Base-by-base conservation (phyloP, 2,113 vertebrate species). In the Anguilla japonica region DNA sequence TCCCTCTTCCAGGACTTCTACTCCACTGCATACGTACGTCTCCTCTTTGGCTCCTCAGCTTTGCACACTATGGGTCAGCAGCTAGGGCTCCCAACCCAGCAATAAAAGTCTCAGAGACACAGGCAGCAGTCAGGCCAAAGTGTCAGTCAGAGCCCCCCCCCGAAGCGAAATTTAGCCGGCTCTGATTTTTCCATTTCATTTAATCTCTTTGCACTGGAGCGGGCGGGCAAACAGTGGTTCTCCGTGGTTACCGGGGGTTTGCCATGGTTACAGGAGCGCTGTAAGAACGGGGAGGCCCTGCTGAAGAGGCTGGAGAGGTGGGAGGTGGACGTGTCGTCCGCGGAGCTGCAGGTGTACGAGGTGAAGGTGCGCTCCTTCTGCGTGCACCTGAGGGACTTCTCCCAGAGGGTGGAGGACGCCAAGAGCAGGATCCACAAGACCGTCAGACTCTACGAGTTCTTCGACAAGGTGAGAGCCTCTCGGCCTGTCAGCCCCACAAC, bases 1-100 rank as follows among this genome's bases (percentile, higher is more conserved):
- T 93, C 91, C 81, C 91, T 94, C 56, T 97, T 97, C 93, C 92
- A 63, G 90, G 95, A 97, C 82, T 96, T 97, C 91, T 96, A 97
- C 89, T 90, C 87, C 40, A 89, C 93, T 84, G 97, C 96, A 88
- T 94, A 95, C 81, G 96, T 96, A 94, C 90, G 95, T 95, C 41
- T 57, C 41, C 26, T 75, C 71, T 34, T n/a, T 34, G n/a, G n/a
- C 13, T 75, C 71, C 9, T 34, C 13, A 13, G 9, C n/a, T n/a
- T 67, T 22, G 18, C 60, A 26, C 22, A 26, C 60, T 67, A 26
- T 22, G 60, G 50, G 11, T 53, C 50, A 53, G 8, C 5, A 53
- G 50, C 50, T 11, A 53, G 50, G 50, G 50, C 11, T 53, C 50
- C 50, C 50, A 14, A 14, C 50, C 50, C 50, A 53, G 50, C 13